These are phyloP conservation scores for Semibalanus balanoides DNA, from an alignment of 1,140 invertebrate genomes.

Conservation along the genomic window DNA sequence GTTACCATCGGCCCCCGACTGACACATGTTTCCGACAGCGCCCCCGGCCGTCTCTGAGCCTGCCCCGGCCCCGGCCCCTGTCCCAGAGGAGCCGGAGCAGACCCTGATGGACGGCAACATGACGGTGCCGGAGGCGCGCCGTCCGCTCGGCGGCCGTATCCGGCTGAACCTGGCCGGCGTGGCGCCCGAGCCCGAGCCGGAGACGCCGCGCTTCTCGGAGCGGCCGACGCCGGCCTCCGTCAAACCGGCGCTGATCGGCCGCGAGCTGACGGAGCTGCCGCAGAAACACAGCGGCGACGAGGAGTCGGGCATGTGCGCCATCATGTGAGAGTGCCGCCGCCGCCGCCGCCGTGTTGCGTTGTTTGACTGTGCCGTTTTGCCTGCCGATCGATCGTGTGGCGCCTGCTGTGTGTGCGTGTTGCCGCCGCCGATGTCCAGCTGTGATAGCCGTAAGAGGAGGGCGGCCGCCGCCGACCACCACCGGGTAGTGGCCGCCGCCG, in stretches of 20 bases:
- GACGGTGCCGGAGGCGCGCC: neutral
- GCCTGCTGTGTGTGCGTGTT: neutral
- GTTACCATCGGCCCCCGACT: neutral
- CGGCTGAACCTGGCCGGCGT: neutral
- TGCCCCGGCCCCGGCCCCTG: too few relatives aligned
- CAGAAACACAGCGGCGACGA: neutral
- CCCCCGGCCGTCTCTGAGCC: too few relatives aligned
- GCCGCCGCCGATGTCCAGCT: neutral
- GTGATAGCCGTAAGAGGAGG: neutral
- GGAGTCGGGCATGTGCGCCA: neutral
- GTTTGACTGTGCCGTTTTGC: too few relatives aligned
- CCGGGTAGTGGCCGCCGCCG: too few relatives aligned
- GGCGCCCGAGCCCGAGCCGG: neutral
- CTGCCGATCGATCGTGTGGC: too few relatives aligned
- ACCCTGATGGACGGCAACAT: neutral
- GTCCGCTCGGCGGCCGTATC: neutral
- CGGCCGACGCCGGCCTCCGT: neutral
- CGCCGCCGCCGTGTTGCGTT: neutral
- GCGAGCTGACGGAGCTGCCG: neutral
- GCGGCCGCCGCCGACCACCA: too few relatives aligned
- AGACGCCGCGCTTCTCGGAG: neutral
- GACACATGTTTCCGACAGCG: neutral
- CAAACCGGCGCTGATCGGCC: neutral
- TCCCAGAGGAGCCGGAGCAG: neutral
- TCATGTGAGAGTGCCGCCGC: neutral